These are phyloP conservation scores for Triops cancriformis DNA, from an alignment of 1,140 invertebrate species.

Conservation along the genomic window DNA sequence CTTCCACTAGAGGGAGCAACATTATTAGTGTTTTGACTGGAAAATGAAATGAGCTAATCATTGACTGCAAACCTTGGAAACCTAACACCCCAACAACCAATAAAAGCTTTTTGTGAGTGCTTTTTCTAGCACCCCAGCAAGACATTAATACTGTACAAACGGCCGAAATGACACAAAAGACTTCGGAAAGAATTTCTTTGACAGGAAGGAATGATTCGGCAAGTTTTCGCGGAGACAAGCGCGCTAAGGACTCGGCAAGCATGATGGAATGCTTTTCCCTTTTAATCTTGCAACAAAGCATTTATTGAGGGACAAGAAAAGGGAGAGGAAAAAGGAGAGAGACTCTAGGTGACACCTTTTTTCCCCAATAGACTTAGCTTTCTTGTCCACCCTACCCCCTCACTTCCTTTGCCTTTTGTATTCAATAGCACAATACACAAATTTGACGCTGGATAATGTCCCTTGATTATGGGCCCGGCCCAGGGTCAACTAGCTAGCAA, in stretches of 20 bases:
- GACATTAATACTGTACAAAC: too few relatives aligned
- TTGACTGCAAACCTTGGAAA: too few relatives aligned
- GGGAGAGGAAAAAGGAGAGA: neutral
- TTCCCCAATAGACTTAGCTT: neutral
- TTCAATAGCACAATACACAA: slow-evolving; percentile 1
- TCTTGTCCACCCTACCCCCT: neutral
- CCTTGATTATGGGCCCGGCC: neutral
- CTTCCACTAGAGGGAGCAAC: too few relatives aligned
- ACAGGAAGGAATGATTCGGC: neutral
- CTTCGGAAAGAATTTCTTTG: neutral
- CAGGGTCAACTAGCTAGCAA: neutral
- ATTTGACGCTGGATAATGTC: neutral
- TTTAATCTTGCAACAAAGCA: slow-evolving; percentile 7
- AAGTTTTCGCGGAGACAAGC: slow-evolving; percentile 8
- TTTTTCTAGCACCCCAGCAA: too few relatives aligned
- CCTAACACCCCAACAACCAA: too few relatives aligned
- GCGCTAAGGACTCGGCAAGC: neutral
- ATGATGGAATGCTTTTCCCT: slow-evolving; percentile 1
- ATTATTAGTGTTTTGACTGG: too few relatives aligned
- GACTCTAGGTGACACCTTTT: neutral
- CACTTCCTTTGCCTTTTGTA: neutral
- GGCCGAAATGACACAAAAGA: too few relatives aligned
- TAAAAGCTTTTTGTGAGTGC: too few relatives aligned
- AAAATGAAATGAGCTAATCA: too few relatives aligned
- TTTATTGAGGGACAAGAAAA: neutral